These are phyloP conservation scores for Struthidea cinerea DNA, from an alignment of 2,113 vertebrate genomes.

Conservation along the genomic window DNA sequence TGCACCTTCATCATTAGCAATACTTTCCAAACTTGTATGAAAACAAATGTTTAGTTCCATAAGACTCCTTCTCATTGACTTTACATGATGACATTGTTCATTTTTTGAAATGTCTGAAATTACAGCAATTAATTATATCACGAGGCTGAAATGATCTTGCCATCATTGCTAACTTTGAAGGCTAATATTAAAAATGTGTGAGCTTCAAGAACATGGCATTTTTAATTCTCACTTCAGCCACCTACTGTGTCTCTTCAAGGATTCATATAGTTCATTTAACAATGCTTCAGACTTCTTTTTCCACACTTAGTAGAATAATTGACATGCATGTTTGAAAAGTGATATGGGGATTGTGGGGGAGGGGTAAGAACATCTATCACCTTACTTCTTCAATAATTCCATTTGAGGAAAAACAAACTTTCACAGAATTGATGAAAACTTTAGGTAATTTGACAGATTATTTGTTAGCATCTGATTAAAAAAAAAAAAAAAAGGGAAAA, in stretches of 20 bases:
- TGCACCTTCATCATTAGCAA: not conserved
- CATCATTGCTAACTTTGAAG: slow-evolving; percentile 44
- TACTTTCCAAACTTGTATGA: not conserved
- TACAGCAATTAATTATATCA: slow-evolving; percentile 49
- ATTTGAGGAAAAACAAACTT: not conserved
- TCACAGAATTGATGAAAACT: not conserved
- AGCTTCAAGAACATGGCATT: slow-evolving; percentile 10
- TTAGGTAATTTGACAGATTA: not conserved
- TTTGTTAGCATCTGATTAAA: not conserved
- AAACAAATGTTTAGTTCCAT: slow-evolving; percentile 26
- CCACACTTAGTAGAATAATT: not conserved
- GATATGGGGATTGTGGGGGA: not conserved
- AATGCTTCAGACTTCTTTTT: not conserved
- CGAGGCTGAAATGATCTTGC: slow-evolving; percentile 3
- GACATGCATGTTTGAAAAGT: not conserved
- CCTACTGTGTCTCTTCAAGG: slow-evolving; percentile 38
- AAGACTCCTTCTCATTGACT: not conserved
- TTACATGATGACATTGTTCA: not conserved
- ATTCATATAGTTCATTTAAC: not conserved
- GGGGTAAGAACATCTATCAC: not conserved
- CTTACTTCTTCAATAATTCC: not conserved
- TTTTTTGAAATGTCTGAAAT: slow-evolving; percentile 58
- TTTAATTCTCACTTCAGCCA: slow-evolving; percentile 62
- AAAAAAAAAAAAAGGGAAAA: not conserved
- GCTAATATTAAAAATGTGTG: slow-evolving; percentile 18